phyloP scores from a whole-genome alignment of 2,888 invertebrate species.

The Rotaria macrura region DNA sequence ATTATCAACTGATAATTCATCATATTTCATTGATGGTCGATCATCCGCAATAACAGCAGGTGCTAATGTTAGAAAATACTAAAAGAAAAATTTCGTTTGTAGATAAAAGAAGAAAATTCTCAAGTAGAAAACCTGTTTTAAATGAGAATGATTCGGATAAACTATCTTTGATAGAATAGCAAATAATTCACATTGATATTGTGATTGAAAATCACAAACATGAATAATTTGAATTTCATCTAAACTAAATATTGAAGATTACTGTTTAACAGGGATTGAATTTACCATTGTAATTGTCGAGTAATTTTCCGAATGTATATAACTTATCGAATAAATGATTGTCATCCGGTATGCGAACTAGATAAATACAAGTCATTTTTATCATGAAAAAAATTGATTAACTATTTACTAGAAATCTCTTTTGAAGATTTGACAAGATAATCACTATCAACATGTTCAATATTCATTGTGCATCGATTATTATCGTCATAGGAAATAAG shows the following conservation, averaged over 20 bases:
- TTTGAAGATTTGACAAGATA: not conserved
- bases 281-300: not conserved
- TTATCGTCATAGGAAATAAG: not conserved
- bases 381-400: not conserved
- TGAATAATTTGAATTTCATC: not conserved
- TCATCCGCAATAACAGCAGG: not conserved
- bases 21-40: not conserved
- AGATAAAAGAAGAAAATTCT: not conserved
- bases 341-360: constrained; percentile 1
- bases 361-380: not conserved
- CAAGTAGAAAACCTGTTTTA: not conserved
- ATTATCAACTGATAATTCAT: not conserved
- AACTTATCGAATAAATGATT: not conserved
- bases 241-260: not conserved
- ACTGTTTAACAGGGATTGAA: not conserved
- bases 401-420: not conserved
- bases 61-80: not conserved
- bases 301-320: not conserved
- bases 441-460: not conserved
- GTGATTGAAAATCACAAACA: not conserved
- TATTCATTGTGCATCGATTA: not conserved
- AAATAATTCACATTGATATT: constrained; percentile 18
- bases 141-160: not conserved
- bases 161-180: not conserved
- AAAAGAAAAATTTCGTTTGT: not conserved